These are phyloP conservation scores for Heliconius aoede DNA, from an alignment of 2,888 invertebrate species.

Conservation along the genomic window DNA sequence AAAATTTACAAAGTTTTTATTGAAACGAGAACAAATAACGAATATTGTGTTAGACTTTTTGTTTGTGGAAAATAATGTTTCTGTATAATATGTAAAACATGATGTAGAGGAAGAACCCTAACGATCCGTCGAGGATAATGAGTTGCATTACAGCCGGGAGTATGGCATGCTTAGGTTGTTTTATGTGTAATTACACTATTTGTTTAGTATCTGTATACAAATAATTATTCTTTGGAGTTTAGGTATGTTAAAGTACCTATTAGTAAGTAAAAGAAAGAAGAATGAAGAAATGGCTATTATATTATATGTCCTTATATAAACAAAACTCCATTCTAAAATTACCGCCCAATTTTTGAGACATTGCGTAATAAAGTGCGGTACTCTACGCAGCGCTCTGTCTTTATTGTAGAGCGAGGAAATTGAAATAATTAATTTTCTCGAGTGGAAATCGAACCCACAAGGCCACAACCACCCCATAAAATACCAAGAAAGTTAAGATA, in stretches of 20 bases:
- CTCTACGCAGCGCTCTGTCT: too few relatives aligned
- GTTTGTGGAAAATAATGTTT: slow-evolving; percentile 22
- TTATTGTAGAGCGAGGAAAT: too few relatives aligned
- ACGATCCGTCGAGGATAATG: slow-evolving; percentile 25
- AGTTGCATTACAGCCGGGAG: slow-evolving; percentile 6
- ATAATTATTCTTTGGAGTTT: background rate
- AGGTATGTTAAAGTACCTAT: background rate
- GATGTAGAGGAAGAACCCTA: slow-evolving; percentile 20
- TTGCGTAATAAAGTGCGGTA: too few relatives aligned
- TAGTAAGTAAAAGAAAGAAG: background rate
- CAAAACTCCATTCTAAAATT: background rate
- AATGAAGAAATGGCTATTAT: background rate
- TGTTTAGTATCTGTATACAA: background rate
- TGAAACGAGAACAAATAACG: slow-evolving; percentile 14
- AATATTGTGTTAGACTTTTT: slow-evolving; percentile 30
- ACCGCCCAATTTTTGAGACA: too few relatives aligned
- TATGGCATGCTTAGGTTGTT: slow-evolving; percentile 11
- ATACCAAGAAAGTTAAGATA: too few relatives aligned
- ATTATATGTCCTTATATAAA: background rate
- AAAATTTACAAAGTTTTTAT: background rate
- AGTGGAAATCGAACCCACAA: too few relatives aligned
- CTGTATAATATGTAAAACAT: slow-evolving; percentile 26
- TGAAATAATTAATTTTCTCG: too few relatives aligned
- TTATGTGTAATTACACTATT: slow-evolving; percentile 17
- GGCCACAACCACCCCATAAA: too few relatives aligned